A percentile compares a stretch with the other conserved stretches of the same genome.
These are phyloP conservation scores for rabbit (Oryctolagus cuniculus) DNA, from an alignment of 2,113 vertebrate genomes.

Conservation along the genomic window DNA sequence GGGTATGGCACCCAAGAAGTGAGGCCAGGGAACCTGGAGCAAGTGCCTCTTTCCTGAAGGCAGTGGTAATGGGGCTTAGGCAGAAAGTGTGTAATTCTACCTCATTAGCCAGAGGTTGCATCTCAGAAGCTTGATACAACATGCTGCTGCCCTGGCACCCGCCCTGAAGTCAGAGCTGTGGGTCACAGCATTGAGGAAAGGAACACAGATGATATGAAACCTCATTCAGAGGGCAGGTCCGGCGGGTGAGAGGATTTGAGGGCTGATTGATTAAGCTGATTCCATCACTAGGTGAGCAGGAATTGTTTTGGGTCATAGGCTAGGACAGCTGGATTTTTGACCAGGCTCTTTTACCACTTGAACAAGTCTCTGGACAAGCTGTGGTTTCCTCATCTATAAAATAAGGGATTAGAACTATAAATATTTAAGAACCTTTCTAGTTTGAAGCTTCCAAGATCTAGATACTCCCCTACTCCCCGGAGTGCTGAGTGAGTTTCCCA, in stretches of 20 bases:
- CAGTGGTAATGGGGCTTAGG: neutral
- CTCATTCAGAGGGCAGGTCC: neutral
- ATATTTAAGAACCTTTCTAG: conserved; percentile 2
- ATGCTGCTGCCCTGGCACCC: neutral
- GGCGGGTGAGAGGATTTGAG: neutral
- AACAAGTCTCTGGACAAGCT: neutral
- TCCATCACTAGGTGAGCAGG: neutral
- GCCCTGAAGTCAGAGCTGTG: neutral
- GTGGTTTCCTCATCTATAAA: conserved; percentile 34
- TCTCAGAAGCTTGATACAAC: neutral
- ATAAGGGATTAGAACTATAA: neutral
- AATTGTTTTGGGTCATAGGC: neutral
- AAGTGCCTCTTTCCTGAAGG: neutral
- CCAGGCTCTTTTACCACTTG: neutral
- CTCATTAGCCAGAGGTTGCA: neutral
- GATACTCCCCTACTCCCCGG: neutral
- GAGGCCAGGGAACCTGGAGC: neutral
- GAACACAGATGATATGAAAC: neutral
- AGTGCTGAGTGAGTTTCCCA: neutral
- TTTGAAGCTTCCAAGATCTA: neutral
- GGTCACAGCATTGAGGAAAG: neutral
- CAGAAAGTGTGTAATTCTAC: neutral
- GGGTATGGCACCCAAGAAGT: neutral
- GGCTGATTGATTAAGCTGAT: neutral
- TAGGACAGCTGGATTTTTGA: neutral